A percentile compares a stretch with the other conserved stretches of the same genome.
Evolutionary conservation across 2,888 invertebrate species (phyloP).

Genomic region (Tenthredo livida): DNA sequence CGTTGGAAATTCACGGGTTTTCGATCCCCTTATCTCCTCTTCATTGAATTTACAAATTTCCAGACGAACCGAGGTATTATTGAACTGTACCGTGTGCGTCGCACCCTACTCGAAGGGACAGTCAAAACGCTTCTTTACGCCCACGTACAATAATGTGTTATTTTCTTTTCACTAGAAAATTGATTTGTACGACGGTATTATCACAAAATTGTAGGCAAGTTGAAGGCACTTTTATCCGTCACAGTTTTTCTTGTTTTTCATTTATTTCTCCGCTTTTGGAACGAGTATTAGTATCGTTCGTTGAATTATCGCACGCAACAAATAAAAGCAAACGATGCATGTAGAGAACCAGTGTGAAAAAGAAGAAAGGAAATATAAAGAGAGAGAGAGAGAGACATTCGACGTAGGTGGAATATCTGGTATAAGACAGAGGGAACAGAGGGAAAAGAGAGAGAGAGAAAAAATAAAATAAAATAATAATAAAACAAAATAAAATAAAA

Average conservation of each 20-base stretch:
- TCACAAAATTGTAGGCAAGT: too few species aligned
- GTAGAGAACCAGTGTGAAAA: neutral
- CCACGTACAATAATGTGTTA: neutral
- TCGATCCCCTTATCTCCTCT: neutral
- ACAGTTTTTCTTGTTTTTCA: neutral
- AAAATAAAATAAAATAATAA: neutral
- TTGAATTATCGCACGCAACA: neutral
- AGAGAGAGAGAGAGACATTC: neutral
- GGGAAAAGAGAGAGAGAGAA: neutral
- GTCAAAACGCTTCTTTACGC: slow-evolving; percentile 1
- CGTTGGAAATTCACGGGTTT: neutral
- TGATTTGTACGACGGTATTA: neutral
- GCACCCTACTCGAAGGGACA: neutral
- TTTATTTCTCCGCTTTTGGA: neutral
- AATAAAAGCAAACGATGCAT: slow-evolving; percentile 3
- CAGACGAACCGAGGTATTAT: neutral
- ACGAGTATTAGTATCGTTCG: neutral
- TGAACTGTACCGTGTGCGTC: neutral
- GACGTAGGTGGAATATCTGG: neutral
- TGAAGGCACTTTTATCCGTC: too few species aligned
- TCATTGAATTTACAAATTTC: slow-evolving; percentile 9
- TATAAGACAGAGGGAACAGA: neutral
- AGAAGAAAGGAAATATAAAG: neutral
- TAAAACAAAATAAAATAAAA: slow-evolving; percentile 25
- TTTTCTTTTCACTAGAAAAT: slow-evolving; percentile 20